Percentiles rank a stretch among this genome's conserved stretches.
Evolutionary conservation across 2,797 vertebrate species (phyloP).

Genomic region (Paratrypauchen microcephalus): DNA sequence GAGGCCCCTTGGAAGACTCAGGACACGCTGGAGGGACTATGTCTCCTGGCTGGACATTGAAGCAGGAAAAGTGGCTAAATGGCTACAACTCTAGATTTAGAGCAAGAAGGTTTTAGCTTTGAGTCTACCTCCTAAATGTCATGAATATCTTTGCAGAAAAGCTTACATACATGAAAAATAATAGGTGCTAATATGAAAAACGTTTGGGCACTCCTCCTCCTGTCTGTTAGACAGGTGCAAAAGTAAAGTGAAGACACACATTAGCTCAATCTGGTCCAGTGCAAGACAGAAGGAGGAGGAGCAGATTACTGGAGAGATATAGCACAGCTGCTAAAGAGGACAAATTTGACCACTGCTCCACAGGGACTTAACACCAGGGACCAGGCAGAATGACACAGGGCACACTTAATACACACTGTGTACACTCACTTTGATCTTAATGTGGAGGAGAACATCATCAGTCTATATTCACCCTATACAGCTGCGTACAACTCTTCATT

Average conservation of each 20-base stretch:
- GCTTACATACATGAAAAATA: too few relatives aligned
- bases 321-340: conserved; percentile 71
- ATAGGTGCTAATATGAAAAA: too few relatives aligned
- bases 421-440: conserved; percentile 14
- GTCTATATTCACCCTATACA: neutral
- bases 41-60: too few relatives aligned
- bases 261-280: neutral
- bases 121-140: too few relatives aligned
- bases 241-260: conserved; percentile 3
- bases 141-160: too few relatives aligned
- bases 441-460: neutral
- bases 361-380: conserved; percentile 44
- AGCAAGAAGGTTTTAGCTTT: too few relatives aligned
- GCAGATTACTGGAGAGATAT: conserved; percentile 75
- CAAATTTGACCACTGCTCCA: conserved; percentile 65
- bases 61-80: too few relatives aligned
- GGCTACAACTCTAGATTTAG: too few relatives aligned
- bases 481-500: neutral
- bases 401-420: neutral
- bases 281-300: conserved; percentile 16
- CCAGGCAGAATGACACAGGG: conserved; percentile 1
- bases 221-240: neutral
- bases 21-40: too few relatives aligned
- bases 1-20: too few relatives aligned
- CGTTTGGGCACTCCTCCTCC: neutral